These are phyloP conservation scores for Notocelia uddmanniana DNA, from an alignment of 2,888 invertebrate species.

Conservation along the genomic window DNA sequence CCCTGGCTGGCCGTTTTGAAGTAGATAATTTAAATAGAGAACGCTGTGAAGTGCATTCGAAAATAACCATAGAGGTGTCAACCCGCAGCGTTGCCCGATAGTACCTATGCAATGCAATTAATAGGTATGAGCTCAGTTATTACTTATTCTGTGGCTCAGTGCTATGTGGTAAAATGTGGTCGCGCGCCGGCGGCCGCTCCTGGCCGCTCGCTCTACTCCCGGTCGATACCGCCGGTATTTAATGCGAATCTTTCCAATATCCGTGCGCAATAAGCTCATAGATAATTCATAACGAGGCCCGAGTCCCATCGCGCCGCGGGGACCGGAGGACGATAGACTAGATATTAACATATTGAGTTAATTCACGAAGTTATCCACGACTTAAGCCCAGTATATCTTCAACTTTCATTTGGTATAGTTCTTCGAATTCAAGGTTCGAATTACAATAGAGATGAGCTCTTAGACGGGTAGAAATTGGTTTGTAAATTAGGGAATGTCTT, in stretches of 20 bases:
- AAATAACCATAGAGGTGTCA: too few species aligned
- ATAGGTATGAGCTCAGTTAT: background rate
- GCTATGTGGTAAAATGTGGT: background rate
- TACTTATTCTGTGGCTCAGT: too few species aligned
- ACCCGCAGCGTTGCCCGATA: too few species aligned
- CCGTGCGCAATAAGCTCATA: conserved; percentile 29
- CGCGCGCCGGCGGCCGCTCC: background rate
- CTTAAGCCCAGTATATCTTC: background rate
- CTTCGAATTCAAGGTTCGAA: background rate
- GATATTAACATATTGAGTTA: conserved; percentile 18
- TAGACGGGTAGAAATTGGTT: background rate
- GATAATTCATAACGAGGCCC: conserved; percentile 35
- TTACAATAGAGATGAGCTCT: background rate
- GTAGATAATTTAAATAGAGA: too few species aligned
- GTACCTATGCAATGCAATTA: background rate
- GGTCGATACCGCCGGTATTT: conserved; percentile 13
- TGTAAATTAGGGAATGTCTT: background rate
- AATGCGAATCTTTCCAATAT: conserved; percentile 34
- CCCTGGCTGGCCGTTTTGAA: too few species aligned
- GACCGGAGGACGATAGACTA: background rate
- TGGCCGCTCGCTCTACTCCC: background rate
- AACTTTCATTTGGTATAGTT: background rate
- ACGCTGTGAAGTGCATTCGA: too few species aligned
- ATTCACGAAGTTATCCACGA: background rate
- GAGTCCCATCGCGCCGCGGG: background rate